These are phyloP conservation scores for Bettongia penicillata DNA, from an alignment of 2,113 vertebrate species.

Conservation along the genomic window DNA sequence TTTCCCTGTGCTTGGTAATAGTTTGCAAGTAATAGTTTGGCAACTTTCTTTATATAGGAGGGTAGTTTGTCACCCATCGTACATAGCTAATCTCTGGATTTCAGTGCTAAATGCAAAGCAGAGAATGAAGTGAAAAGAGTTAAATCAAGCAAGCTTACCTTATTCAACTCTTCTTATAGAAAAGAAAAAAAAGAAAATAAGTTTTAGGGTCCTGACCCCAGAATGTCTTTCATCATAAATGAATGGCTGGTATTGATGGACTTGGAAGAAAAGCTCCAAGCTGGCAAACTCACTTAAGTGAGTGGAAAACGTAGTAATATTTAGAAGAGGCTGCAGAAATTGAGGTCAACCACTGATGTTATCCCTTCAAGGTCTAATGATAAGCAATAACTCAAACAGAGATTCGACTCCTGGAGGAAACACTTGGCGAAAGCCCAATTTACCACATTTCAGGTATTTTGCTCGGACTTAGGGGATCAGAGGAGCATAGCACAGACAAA, in stretches of 20 bases:
- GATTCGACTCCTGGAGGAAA: conserved; percentile 64
- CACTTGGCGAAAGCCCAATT: conserved; percentile 30
- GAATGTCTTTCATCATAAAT: conserved; percentile 58
- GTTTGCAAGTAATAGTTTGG: neutral
- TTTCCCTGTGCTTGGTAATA: neutral
- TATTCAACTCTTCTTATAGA: neutral
- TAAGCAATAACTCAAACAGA: conserved; percentile 43
- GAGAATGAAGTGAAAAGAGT: neutral
- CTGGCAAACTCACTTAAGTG: conserved; percentile 70
- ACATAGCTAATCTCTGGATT: neutral
- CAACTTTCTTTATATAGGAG: neutral
- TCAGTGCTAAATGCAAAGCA: neutral
- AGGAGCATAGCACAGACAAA: conserved; percentile 20
- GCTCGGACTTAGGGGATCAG: conserved; percentile 54
- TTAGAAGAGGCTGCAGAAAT: conserved; percentile 70
- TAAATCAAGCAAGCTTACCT: neutral
- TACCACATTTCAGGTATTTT: conserved; percentile 50
- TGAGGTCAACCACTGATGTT: conserved; percentile 73
- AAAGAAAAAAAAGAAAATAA: conserved; percentile 32
- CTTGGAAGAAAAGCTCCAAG: conserved; percentile 64
- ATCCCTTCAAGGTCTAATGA: conserved; percentile 67
- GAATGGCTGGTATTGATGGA: conserved; percentile 66
- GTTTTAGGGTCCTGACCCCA: conserved; percentile 61
- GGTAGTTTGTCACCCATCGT: neutral
- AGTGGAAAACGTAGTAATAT: conserved; percentile 72